Evolutionary conservation across 2,797 vertebrate species (phyloP).

Genomic region (Aeoliscus strigatus): DNA sequence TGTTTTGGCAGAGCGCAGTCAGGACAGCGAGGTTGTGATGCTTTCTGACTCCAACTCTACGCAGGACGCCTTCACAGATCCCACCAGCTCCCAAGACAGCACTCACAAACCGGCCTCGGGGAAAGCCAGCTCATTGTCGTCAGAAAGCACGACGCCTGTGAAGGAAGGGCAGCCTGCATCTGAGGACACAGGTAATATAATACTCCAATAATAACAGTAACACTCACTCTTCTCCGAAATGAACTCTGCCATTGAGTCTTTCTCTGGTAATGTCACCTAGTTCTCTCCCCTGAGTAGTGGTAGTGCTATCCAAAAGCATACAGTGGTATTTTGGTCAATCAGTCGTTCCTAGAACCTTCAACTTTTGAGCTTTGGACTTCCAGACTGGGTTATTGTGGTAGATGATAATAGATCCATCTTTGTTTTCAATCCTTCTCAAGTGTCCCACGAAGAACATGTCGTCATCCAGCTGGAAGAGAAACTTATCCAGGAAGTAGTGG

Average conservation of each 20-base stretch:
- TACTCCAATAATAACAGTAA: neutral
- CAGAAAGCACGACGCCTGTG: constrained; percentile 70
- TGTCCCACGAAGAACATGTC: constrained; percentile 46
- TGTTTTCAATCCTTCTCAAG: constrained; percentile 26
- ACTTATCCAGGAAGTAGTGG: constrained; percentile 65
- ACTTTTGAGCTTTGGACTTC: too few species aligned
- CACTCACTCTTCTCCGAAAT: neutral
- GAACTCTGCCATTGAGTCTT: too few species aligned
- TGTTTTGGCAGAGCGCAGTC: constrained; percentile 86
- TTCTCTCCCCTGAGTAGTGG: too few species aligned
- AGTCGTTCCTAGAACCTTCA: too few species aligned
- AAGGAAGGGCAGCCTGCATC: constrained; percentile 75
- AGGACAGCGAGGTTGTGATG: constrained; percentile 90
- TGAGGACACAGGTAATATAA: constrained; percentile 82
- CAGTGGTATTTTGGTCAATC: too few species aligned
- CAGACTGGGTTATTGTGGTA: too few species aligned
- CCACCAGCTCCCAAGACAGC: constrained; percentile 86
- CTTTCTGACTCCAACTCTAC: constrained; percentile 98
- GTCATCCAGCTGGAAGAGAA: constrained; percentile 60
- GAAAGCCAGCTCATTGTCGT: constrained; percentile 70
- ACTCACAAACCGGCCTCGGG: constrained; percentile 79
- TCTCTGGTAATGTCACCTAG: too few species aligned
- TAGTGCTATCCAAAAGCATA: too few species aligned
- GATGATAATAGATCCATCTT: neutral
- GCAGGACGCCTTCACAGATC: constrained; percentile 91